Evolutionary conservation across 2,888 invertebrate genomes (phyloP), one percentile per base, ranked within the genome.

Genomic region (Leptinotarsa haldemani): DNA sequence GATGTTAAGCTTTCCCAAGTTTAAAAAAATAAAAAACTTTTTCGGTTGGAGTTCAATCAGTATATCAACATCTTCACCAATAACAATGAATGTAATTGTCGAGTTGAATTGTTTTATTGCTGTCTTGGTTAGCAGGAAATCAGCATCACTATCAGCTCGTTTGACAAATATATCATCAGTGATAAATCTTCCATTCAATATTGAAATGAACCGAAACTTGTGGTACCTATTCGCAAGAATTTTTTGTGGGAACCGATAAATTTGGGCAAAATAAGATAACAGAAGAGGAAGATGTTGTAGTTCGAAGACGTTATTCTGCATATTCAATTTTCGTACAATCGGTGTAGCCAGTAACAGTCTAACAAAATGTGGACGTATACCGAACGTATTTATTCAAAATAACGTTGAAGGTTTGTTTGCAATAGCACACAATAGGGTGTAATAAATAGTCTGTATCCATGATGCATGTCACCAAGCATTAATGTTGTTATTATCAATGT

Each of bases 351-450:
- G 50, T 25, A 9, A 48, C 25, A 65, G 48, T 65, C 48, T 70
- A 65, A 46, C 71, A 66, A 83, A 69, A 81, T 82, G 75, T 83
- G 81, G 78, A 83, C 48, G 73, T 70, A 73, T 30, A 73, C 61
- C 65, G 66, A 69, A 74, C 64, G 58, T 74, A 74, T 74, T 74
- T 68, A 61, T 74, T 53, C n/a, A 71, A 71, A 53, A 67, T 74
- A 71, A 70, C 40, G 47, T 58, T 70, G 52, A 74, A 71, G 30
- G 68, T 71, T 68, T 67, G 56, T 74, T 68, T 65, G 47, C 63
- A 20, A 69, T 69, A 48, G 52, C 63, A 69, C 50, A 69, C 48
- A 63, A 69, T 30, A 40, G 25, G 40, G 63, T 63, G 69, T 69
- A 69, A 30, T 63, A 63, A 13, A 25, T 69, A 69, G 25, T 40